Base-by-base conservation (phyloP, 1,140 invertebrate genomes). In the Agrypnia vestita region DNA sequence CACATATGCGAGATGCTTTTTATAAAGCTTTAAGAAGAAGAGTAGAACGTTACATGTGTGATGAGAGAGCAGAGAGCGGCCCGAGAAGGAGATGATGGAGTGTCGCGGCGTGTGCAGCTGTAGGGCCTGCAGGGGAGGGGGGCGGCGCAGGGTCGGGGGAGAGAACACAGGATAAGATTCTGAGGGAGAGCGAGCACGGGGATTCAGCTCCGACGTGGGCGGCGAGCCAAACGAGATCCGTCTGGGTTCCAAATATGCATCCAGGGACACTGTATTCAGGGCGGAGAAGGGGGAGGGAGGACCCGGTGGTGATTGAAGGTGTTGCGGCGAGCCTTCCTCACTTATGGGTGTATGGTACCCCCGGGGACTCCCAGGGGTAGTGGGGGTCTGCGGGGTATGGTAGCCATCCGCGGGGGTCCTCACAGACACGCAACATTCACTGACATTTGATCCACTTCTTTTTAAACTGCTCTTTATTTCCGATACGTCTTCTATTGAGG, bases 91-190 rank as follows among this genome's bases (percentile, higher is more conserved):
- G 84, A 94, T 89, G 83, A 94, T 91, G 19, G 93, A 95, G 71
- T 92, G 91, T 43, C 93, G 88, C 53, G 93, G 91, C 51, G 92
- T 91, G 76, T 78, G 74, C 75, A 89, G 67, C 77, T 85, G 87
- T 80, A 84, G 89, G 87, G 86, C 84, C 84, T 69, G 46, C 46
- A 46, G 56, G 3, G 85, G 77, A 35, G n/a, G 84, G 84, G 75
- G 85, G 76, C 85, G 89, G 79, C 85, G 89, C 85, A 86, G 91
- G 0, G 94, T 94, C 3, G 94, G 94, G 3, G 95, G 95, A 0
- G 95, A 96, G 87, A 96, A 96, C 12, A 96, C 94, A 0, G 95
- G 95, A 82, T 95, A 96, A 64, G 93, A 95, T 77, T 96, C 95
- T 0, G 84, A 83, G 0, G 93, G 93, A 59, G 92, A 94, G 59